These are phyloP conservation scores for Ametastegia equiseti DNA, from an alignment of 2,888 invertebrate species.

Conservation along the genomic window DNA sequence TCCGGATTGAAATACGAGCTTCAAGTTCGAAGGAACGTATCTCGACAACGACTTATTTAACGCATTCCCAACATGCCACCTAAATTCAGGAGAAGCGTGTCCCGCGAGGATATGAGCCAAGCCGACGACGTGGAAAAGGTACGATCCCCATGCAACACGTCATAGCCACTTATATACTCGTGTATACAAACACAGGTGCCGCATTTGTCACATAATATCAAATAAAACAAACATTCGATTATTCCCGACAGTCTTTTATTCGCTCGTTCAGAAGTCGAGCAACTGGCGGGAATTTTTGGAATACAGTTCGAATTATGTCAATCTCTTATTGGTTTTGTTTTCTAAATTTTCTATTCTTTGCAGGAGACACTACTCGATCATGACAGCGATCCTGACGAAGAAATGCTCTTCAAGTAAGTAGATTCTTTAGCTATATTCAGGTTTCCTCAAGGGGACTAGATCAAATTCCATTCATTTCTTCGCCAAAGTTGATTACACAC, in stretches of 20 bases:
- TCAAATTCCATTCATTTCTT: too few species aligned
- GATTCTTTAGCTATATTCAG: constrained; percentile 31
- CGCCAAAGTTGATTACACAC: too few species aligned
- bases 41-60: neutral
- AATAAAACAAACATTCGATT: neutral
- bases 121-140: constrained; percentile 69
- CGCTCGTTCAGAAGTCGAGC: neutral
- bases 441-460: too few species aligned
- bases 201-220: neutral
- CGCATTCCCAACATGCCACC: constrained; percentile 64
- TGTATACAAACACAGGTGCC: neutral
- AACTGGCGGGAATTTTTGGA: constrained; percentile 53
- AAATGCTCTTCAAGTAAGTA: constrained; percentile 70
- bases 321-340: constrained; percentile 46
- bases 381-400: constrained; percentile 72
- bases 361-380: constrained; percentile 71
- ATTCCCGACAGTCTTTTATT: constrained; percentile 20
- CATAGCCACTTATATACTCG: neutral
- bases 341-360: neutral
- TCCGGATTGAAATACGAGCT: neutral
- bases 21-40: neutral
- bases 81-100: constrained; percentile 62
- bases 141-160: neutral
- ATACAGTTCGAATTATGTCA: neutral
- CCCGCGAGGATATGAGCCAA: constrained; percentile 63